Base-by-base conservation (phyloP, 2,797 vertebrate species). In the Mycteria americana region DNA sequence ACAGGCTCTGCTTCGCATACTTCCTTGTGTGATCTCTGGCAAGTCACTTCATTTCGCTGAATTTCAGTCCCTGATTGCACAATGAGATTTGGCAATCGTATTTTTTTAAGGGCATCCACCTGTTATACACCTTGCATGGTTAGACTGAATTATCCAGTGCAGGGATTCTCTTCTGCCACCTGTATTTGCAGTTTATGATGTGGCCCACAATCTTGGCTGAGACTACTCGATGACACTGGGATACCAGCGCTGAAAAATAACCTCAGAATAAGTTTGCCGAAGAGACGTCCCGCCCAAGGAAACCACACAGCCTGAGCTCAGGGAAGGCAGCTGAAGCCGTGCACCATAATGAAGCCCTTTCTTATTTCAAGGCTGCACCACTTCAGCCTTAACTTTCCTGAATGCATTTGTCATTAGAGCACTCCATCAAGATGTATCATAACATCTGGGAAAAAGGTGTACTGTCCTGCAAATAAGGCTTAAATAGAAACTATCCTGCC, bases 121-220 rank as follows among this genome's bases (percentile, higher is more conserved):
- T 5, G 0, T 43, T 80, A 11, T 13, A 53, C 6, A 41, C 11
- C n/a, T 73, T 46, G 24, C 7, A 17, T 3, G 23, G 48, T 76
- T 30, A 79, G 22, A 50, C 23, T 31, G 31, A 88, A 48, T 37
- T 92, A 88, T 27, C 43, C 83, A 45, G 43, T 10, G n/a, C 48
- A 89, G 63, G n/a, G 63, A 79, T 86, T 85, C 62, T 88, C 59
- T 68, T 92, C 64, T 84, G 77, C 62, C 70, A 81, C 48, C 53
- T 76, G 24, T n/a, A 73, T 41, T 46, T 81, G 53, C 37, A 91
- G 37, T 50, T 77, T 62, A 50, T 17, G 43, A 63, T 0, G 0
- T 28, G 73, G 57, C 11, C 10, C 14, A 39, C 31, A 50, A 1
- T 31, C 65, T 48, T 45, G 59, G 51, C 48, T 65, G 37, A 88